phyloP scores from a whole-genome alignment of 2,797 vertebrate genomes.

The Selene dorsalis region DNA sequence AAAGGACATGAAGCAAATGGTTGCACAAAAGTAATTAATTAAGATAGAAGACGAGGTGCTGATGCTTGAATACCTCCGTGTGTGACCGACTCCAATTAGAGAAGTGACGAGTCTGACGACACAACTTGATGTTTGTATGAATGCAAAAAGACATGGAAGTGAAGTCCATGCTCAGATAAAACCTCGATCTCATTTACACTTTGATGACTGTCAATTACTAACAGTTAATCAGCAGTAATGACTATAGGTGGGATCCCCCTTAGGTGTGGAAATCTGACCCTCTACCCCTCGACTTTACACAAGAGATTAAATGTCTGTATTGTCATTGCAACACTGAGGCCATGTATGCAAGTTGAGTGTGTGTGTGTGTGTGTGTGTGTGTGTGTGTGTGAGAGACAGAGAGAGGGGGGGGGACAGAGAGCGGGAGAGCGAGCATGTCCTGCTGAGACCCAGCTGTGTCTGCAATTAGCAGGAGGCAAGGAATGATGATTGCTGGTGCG shows the following conservation, averaged over 20 bases:
- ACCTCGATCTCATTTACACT: background rate
- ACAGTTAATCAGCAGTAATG: background rate
- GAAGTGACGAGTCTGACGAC: background rate
- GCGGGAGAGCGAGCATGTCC: slow-evolving; percentile 85
- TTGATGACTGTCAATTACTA: background rate
- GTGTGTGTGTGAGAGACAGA: background rate
- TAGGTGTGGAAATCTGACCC: slow-evolving; percentile 20
- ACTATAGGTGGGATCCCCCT: slow-evolving; percentile 4
- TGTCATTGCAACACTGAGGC: slow-evolving; percentile 40
- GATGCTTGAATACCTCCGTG: too few species aligned
- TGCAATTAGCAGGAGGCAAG: slow-evolving; percentile 99
- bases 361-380: slow-evolving; percentile 82
- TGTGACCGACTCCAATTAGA: too few species aligned
- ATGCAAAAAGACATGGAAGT: background rate
- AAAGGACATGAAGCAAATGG: too few species aligned
- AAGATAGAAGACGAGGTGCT: too few species aligned
- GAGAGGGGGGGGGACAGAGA: slow-evolving; percentile 85
- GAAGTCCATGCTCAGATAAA: background rate
- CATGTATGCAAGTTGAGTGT: slow-evolving; percentile 72
- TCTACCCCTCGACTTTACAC: slow-evolving; percentile 4
- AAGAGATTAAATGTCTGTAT: slow-evolving; percentile 40
- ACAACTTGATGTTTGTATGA: background rate
- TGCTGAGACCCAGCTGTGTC: slow-evolving; percentile 99
- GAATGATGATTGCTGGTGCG: slow-evolving; percentile 98
- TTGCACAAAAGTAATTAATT: too few species aligned